Conservation (phyloP, 2,113 vertebrate species). For the Protomyctophum bolini region DNA sequence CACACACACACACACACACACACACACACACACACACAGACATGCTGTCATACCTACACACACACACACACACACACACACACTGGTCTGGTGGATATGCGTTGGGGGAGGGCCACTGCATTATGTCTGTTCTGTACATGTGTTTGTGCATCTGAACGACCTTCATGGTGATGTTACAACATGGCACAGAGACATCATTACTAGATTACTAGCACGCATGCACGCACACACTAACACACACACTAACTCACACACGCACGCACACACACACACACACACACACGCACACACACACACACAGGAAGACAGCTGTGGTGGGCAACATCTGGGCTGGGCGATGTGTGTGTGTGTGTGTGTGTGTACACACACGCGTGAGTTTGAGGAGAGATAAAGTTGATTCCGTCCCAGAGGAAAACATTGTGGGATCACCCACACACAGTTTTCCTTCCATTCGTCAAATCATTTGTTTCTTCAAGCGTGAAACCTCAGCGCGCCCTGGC, state of each 20-base stretch:
- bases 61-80: neutral
- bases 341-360: neutral
- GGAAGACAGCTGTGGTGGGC: conserved; percentile 69
- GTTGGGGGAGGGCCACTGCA: conserved; percentile 44
- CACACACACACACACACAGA: neutral
- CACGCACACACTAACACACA: neutral
- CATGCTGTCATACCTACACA: neutral
- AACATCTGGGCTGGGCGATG: conserved; percentile 62
- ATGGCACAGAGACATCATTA: conserved; percentile 44
- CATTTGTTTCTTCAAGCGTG: conserved; percentile 40
- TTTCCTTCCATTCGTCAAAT: conserved; percentile 48
- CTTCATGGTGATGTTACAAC: conserved; percentile 42
- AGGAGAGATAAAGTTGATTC: conserved; percentile 45
- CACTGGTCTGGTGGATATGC: conserved; percentile 14
- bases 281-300: conserved; percentile 42
- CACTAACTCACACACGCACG: conserved; percentile 19
- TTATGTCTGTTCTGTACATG: neutral
- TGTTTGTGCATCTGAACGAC: conserved; percentile 19
- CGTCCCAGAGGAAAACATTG: conserved; percentile 52
- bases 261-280: neutral
- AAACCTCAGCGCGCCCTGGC: no score
- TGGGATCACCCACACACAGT: conserved; percentile 44
- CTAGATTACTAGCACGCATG: neutral
- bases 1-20: neutral
- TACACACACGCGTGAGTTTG: neutral